Percentiles rank a stretch among this genome's conserved stretches.
Evolutionary conservation across 2,888 invertebrate species (phyloP).

Genomic region (Epiblema foenella): DNA sequence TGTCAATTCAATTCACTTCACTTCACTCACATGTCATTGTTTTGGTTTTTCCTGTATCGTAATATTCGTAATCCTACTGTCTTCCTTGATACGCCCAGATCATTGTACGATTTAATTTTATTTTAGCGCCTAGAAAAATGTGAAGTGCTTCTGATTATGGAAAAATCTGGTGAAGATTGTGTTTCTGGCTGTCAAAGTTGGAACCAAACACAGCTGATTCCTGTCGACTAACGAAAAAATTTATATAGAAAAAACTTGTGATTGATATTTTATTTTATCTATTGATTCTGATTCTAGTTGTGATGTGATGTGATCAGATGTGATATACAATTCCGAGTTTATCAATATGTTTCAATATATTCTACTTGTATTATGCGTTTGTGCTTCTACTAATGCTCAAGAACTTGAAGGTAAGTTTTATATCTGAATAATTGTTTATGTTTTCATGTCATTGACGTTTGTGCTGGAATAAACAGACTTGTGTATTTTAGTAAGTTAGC

Average conservation of each 20-base stretch:
- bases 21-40: slow-evolving; percentile 34
- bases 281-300: background rate
- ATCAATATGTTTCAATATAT: slow-evolving; percentile 36
- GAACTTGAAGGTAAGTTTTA: slow-evolving; percentile 18
- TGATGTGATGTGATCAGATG: slow-evolving; percentile 16
- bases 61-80: slow-evolving; percentile 22
- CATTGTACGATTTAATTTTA: background rate
- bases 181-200: slow-evolving; percentile 47
- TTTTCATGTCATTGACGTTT: slow-evolving; percentile 4
- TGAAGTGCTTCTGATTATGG: background rate
- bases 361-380: slow-evolving; percentile 25
- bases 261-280: background rate
- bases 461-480: background rate
- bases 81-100: slow-evolving; percentile 6
- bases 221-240: slow-evolving; percentile 22
- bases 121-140: background rate
- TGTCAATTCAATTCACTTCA: slow-evolving; percentile 35
- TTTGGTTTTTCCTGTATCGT: slow-evolving; percentile 17
- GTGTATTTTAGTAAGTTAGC: background rate
- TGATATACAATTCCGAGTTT: background rate
- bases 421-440: slow-evolving; percentile 14
- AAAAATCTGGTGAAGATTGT: slow-evolving; percentile 32
- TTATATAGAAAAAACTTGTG: slow-evolving; percentile 7
- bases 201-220: slow-evolving; percentile 55
- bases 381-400: slow-evolving; percentile 15